These are phyloP conservation scores for Peromyscus polionotus DNA, from an alignment of 2,113 vertebrate species.

Conservation along the genomic window DNA sequence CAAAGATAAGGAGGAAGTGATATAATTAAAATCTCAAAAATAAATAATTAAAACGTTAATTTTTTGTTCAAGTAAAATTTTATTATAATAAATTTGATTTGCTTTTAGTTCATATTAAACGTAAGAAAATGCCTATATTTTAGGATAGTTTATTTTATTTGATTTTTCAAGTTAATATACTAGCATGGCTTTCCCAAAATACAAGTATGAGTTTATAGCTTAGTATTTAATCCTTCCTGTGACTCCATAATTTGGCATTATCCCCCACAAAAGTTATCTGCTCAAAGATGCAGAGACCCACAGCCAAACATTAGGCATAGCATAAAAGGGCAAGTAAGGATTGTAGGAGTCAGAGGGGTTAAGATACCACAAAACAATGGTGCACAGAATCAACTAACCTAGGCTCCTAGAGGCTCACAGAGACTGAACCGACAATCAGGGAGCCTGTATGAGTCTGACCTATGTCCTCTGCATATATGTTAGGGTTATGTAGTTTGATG, in stretches of 20 bases:
- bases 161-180: slow-evolving; percentile 40
- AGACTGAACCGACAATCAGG: background rate
- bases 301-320: background rate
- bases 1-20: background rate
- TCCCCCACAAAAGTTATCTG: slow-evolving; percentile 1
- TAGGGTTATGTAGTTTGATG: background rate
- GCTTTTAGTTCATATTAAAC: slow-evolving; percentile 56
- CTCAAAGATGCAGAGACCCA: background rate
- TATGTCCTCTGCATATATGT: background rate
- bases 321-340: background rate
- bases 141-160: slow-evolving; percentile 53
- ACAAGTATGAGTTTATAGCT: slow-evolving; percentile 45
- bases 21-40: background rate
- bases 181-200: slow-evolving; percentile 60
- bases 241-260: slow-evolving; percentile 36
- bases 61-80: slow-evolving; percentile 58
- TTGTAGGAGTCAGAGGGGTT: background rate
- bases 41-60: background rate
- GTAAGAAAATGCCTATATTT: slow-evolving; percentile 10
- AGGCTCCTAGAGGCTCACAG: background rate
- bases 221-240: slow-evolving; percentile 36
- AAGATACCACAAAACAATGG: background rate
- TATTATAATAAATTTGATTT: slow-evolving; percentile 30
- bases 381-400: background rate
- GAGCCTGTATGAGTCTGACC: background rate